Evolutionary conservation across 2,888 invertebrate genomes (phyloP), one percentile per base, ranked within the genome.

Genomic region (Hypomecis atomaria): DNA sequence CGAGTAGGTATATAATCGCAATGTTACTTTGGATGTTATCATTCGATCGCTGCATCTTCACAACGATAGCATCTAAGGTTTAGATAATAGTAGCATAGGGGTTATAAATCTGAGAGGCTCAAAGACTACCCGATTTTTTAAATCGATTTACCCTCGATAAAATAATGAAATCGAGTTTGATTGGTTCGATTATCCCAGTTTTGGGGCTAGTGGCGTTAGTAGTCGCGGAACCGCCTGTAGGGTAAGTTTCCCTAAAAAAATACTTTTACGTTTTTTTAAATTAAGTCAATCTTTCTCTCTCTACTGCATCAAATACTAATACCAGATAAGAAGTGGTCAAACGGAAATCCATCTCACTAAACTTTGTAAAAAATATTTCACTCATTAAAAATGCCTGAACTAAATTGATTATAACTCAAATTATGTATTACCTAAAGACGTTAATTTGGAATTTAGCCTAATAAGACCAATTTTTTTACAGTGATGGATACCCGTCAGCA

Each of bases 401-500:
- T 23, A 23, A 23, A 23, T 23, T 23, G 23, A 23, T 23, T 23
- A 23, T 3, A 23, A 23, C 23, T 23, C 23, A 23, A 23, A 23
- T 23, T 3, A 23, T 23, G 23, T 23, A 2, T 23, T 23, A 23
- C 23, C 23, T 23, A 23, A 23, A 23, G 23, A 3, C 23, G 1
- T 23, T 1, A 3, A 23, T 2, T 23, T 23, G 3, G 1, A 23
- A 23, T 23, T 23, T 23, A 23, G 23, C 23, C 3, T 23, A 23
- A 23, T 23, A 23, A 23, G 23, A 1, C 23, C 23, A 23, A 23
- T 50, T 37, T 38, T 8, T 38, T 62, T 65, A 5, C 63, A 71
- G 71, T 38, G 68, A 67, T 7, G 69, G 71, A 36, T 71, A 71
- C 48, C 59, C 69, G 50, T 64, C 67, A 50, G 52, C 61, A 7